Evolutionary conservation across 2,888 invertebrate species (phyloP), one percentile per base, ranked within the genome.

Genomic region (Calephelis perditalis): DNA sequence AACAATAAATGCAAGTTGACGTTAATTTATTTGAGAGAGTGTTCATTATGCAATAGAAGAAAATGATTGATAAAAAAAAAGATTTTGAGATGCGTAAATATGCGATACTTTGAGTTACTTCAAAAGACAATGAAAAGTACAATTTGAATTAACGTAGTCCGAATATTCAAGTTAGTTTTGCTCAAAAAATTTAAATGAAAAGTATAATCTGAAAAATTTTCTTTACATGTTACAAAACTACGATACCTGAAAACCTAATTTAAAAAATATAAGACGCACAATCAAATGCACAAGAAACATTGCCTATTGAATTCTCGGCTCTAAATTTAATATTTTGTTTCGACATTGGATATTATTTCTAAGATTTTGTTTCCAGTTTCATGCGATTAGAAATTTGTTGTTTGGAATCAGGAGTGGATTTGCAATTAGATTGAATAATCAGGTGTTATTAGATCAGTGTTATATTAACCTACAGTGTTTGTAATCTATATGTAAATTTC

Each of bases 31-130:
- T 9, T 35, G 35, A 52, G 26, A 35, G 52, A 9, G 52, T 35
- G 35, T 52, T 52, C 52, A 52, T 52, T 52, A 52, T 6, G 52
- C 35, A 52, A 52, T 52, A 52, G 52, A 9, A 26, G 35, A 52
- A 52, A 11, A 3, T 40, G 7, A 40, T 40, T 40, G 40, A 4
- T 40, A 15, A 26, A 26, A 3, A 4, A 3, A 26, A 26, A 2
- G 26, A 26, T 15, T 15, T 15, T 15, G 1, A 26, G 26, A 26
- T 26, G 1, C 26, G n/a, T 9, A 47, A 12, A 47, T 9, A n/a
- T 47, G 8, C 26, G 15, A 49, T 49, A 49, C 15, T 26, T 26
- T 9, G 26, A 40, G 6, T 40, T 8, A 40, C 40, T 6, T 40
- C 5, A 26, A 26, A 26, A 26, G 26, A 26, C 26, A 26, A 26